Evolutionary conservation across 2,888 invertebrate species (phyloP).

Genomic region (Blastobasis lacticolella): DNA sequence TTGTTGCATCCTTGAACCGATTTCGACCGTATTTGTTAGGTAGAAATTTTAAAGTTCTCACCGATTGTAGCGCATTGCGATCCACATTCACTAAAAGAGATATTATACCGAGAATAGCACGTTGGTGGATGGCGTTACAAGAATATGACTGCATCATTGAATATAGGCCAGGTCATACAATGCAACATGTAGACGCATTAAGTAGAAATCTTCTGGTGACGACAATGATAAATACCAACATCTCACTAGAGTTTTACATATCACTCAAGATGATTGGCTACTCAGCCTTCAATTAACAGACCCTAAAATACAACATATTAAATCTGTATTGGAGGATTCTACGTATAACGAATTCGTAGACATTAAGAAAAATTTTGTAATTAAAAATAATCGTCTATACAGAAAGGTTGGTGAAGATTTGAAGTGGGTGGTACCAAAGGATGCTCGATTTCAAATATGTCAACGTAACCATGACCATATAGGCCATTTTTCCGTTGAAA

Average conservation of each 20-base stretch:
- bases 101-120: background rate
- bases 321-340: background rate
- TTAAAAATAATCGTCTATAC: no score
- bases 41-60: constrained; percentile 1
- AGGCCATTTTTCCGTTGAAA: background rate
- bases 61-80: constrained; percentile 2
- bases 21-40: constrained; percentile 2
- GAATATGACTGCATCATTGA: background rate
- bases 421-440: constrained; percentile 1
- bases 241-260: background rate
- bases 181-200: background rate
- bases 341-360: no score
- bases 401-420: background rate
- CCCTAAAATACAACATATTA: background rate
- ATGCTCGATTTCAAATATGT: no score
- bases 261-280: constrained; percentile 1
- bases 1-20: constrained; percentile 2
- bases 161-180: constrained; percentile 1
- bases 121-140: background rate
- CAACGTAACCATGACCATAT: background rate
- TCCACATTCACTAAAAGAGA: background rate
- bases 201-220: background rate
- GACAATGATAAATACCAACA: background rate
- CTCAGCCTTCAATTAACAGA: background rate
- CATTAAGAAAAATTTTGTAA: no score